These are phyloP conservation scores for Gymnogyps californianus DNA, from an alignment of 2,113 vertebrate genomes.

Conservation along the genomic window DNA sequence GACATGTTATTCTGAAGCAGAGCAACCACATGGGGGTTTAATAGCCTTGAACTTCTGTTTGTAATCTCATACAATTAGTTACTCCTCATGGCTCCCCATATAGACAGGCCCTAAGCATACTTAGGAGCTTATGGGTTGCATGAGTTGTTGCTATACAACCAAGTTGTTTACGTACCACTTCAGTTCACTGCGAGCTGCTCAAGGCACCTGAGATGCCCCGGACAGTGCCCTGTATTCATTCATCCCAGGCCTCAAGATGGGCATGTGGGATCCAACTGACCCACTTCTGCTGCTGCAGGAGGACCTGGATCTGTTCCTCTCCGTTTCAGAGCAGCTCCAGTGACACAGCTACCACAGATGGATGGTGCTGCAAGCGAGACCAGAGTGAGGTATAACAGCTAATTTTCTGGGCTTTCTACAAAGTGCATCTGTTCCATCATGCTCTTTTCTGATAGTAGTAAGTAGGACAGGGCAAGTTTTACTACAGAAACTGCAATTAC, in stretches of 20 bases:
- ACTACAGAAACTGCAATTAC: not conserved
- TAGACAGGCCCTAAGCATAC: not conserved
- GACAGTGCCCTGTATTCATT: not conserved
- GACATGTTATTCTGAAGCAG: not conserved
- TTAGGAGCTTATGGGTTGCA: rapidly evolving
- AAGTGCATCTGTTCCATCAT: not conserved
- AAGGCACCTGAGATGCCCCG: not conserved
- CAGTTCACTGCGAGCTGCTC: not conserved
- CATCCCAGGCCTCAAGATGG: not conserved
- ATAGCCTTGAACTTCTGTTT: not conserved
- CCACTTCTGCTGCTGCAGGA: not conserved
- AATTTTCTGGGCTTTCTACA: not conserved
- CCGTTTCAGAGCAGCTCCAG: not conserved
- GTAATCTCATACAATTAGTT: not conserved
- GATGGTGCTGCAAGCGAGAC: not conserved
- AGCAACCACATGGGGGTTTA: not conserved
- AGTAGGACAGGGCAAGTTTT: not conserved
- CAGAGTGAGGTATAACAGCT: not conserved
- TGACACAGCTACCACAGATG: not conserved
- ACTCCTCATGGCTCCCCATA: not conserved
- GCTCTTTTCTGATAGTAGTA: not conserved
- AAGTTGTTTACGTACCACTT: rapidly evolving
- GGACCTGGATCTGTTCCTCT: not conserved
- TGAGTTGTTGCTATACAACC: rapidly evolving
- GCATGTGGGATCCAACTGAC: not conserved